These are phyloP conservation scores for Corythoichthys haematopterus DNA, from an alignment of 2,113 vertebrate species.

Conservation along the genomic window DNA sequence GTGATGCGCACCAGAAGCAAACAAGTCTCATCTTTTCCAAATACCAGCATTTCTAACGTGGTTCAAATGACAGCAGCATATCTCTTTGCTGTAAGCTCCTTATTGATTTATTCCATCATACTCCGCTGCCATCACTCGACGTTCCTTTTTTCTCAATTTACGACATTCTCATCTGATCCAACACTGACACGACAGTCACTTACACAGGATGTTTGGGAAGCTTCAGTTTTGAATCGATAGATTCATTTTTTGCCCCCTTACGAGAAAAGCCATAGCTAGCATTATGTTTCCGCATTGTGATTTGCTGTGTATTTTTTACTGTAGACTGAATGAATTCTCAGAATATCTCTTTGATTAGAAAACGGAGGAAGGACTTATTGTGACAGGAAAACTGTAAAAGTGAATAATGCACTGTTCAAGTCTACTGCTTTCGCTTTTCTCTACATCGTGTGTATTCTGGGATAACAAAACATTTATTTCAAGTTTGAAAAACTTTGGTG, in stretches of 20 bases:
- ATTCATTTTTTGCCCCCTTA: not conserved
- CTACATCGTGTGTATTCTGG: not conserved
- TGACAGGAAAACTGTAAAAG: not conserved
- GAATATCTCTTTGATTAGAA: not conserved
- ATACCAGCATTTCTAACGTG: not conserved
- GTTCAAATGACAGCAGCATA: not conserved
- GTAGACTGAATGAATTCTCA: not conserved
- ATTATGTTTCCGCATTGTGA: not conserved
- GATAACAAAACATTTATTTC: not conserved
- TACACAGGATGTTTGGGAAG: not conserved
- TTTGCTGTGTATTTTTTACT: not conserved
- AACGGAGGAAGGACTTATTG: not conserved
- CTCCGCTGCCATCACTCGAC: not conserved
- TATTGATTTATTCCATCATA: not conserved
- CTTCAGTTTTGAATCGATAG: not conserved
- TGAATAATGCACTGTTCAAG: not conserved
- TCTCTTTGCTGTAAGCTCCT: constrained; percentile 1
- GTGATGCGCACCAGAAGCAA: not conserved
- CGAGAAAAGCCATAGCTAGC: not conserved
- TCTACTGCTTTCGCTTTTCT: not conserved
- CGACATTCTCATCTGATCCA: not conserved
- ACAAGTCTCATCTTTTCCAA: not conserved
- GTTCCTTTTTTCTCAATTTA: not conserved
- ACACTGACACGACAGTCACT: not conserved
- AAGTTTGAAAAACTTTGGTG: not conserved